Percentiles rank a stretch among this genome's conserved stretches.
phyloP scores from a whole-genome alignment of 2,797 vertebrate genomes.

The Melanotaenia pygmaea region DNA sequence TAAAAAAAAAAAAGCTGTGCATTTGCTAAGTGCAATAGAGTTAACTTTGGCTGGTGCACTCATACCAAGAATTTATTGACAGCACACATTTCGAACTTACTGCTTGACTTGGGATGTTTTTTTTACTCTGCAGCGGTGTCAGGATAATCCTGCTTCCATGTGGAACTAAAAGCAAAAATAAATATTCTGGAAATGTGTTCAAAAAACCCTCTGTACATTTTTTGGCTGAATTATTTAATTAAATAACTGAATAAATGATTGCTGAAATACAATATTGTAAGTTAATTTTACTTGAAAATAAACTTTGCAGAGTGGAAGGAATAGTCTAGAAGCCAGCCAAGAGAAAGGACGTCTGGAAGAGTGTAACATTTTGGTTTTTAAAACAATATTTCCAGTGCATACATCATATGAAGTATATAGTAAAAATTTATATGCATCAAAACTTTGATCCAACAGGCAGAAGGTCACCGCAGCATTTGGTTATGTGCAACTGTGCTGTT shows the following conservation, averaged over 20 bases:
- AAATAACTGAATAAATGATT: neutral
- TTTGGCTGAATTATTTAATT: neutral
- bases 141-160: constrained; percentile 12
- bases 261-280: neutral
- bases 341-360: neutral
- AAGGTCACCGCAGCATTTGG: neutral
- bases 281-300: neutral
- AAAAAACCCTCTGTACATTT: neutral
- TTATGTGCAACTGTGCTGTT: constrained; percentile 1
- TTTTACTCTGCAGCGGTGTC: neutral
- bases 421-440: neutral
- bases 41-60: constrained; percentile 11
- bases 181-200: constrained; percentile 18
- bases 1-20: neutral
- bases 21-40: neutral
- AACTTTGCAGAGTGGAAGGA: constrained; percentile 1
- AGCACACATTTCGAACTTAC: neutral
- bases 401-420: neutral
- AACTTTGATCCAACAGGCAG: neutral
- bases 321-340: neutral
- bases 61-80: neutral
- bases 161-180: neutral
- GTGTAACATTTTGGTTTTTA: neutral
- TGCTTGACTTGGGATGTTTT: neutral
- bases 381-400: neutral